Evolutionary conservation across 2,797 vertebrate genomes (phyloP).

Genomic region (Alosa sapidissima): DNA sequence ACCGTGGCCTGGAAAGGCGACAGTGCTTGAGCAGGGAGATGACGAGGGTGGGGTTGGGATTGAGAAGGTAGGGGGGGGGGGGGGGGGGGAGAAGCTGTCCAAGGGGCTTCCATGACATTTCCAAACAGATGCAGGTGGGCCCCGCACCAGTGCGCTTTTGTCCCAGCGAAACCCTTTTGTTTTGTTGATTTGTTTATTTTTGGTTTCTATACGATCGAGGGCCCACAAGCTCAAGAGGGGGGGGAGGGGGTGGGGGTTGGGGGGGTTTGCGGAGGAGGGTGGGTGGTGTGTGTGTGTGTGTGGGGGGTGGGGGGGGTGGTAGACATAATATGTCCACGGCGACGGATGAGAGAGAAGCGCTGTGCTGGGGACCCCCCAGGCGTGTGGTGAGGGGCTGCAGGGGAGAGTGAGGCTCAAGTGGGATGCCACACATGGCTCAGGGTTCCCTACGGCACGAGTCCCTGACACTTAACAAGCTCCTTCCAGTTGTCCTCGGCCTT

Average conservation of each 20-base stretch:
- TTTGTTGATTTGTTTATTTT: slow-evolving; percentile 75
- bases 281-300: background rate
- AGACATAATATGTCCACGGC: slow-evolving; percentile 73
- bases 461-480: slow-evolving; percentile 76
- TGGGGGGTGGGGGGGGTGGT: slow-evolving; percentile 24
- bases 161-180: slow-evolving; percentile 58
- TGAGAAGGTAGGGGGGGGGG: background rate
- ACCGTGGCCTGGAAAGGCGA: background rate
- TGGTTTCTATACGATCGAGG: slow-evolving; percentile 69
- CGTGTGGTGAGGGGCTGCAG: slow-evolving; percentile 46
- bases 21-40: background rate
- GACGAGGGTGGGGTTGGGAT: background rate
- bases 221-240: slow-evolving; percentile 46
- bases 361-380: slow-evolving; percentile 60
- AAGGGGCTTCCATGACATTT: slow-evolving; percentile 55
- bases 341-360: slow-evolving; percentile 59
- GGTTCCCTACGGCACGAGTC: slow-evolving; percentile 75
- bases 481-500: slow-evolving; percentile 72
- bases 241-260: background rate
- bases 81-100: slow-evolving; percentile 22
- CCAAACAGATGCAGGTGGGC: slow-evolving; percentile 64
- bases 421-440: slow-evolving; percentile 71
- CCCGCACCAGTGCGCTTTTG: slow-evolving; percentile 45
- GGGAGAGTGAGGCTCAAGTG: slow-evolving; percentile 41
- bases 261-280: background rate